These are phyloP conservation scores for Sycophila texana DNA, from an alignment of 2,888 invertebrate species.

Conservation along the genomic window DNA sequence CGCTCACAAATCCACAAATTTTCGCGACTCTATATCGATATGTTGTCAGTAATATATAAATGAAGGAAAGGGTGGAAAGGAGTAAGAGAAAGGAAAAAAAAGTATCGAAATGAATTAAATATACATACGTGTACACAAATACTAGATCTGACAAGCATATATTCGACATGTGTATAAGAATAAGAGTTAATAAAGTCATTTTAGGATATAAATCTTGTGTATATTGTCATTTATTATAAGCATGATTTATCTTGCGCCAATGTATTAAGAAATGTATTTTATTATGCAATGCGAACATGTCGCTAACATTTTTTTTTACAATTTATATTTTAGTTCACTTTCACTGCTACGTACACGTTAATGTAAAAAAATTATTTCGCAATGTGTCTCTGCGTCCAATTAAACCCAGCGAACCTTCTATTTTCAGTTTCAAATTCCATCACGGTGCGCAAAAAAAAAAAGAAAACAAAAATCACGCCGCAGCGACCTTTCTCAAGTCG, in stretches of 20 bases:
- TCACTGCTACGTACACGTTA: no score
- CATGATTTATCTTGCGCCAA: not conserved
- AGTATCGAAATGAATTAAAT: constrained; percentile 56
- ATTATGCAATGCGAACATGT: no score
- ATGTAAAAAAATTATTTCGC: no score
- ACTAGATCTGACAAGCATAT: constrained; percentile 68
- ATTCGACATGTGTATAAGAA: constrained; percentile 71
- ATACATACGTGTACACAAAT: constrained; percentile 66
- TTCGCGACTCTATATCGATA: constrained; percentile 50
- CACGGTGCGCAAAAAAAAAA: not conserved
- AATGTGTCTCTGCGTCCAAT: no score
- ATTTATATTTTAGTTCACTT: no score
- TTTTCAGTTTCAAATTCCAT: not conserved
- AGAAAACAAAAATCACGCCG: no score
- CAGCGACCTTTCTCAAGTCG: not conserved
- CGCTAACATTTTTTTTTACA: no score
- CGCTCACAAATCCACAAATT: constrained; percentile 26
- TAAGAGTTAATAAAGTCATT: constrained; percentile 74
- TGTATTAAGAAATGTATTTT: no score
- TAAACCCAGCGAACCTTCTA: no score
- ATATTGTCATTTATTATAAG: constrained; percentile 24
- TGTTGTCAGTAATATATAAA: constrained; percentile 50
- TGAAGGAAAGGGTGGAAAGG: not conserved
- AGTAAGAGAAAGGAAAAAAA: constrained; percentile 30
- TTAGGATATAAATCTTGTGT: constrained; percentile 64